Base-by-base conservation (phyloP, 2,113 vertebrate genomes). In the Bos javanicus region DNA sequence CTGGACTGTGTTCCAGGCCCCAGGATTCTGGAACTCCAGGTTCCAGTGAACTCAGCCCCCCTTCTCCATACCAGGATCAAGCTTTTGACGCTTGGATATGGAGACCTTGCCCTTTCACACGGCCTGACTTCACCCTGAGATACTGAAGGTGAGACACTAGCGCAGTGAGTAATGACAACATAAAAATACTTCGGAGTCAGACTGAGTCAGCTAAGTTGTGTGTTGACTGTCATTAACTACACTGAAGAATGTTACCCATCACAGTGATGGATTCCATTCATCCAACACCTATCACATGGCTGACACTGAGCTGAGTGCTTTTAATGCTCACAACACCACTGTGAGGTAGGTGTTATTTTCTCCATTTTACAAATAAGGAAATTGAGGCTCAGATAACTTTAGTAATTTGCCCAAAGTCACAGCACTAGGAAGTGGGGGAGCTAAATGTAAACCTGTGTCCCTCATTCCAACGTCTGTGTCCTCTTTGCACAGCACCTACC, bases 361-460 rank as follows among this genome's bases (percentile, higher is more conserved):
- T 81, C 28, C 25, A 59, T 48, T 80, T 97, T 67, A 97, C 48
- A 92, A 94, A 86, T 30, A 87, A 96, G 59, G 46, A 89, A 64
- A 64, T 19, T 46, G 62, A 95, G 17, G 59, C 59, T 94, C 67
- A 60, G 39, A 80, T 81, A 26, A 93, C n/a, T 64, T 85, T 74
- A 90, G 82, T 76, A 87, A 86, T 19, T 89, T 91, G 30, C 67
- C 64, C 17, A 36, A 50, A 26, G 25, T 60, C 56, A 54, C 33
- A 50, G 54, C 56, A 28, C 25, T 26, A 82, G 95, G 48, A 90
- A 64, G 15, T 15, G 2, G 80, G 26, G 26, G 13, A 33, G 54
- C 71, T 93, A 52, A 71, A 74, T 64, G 91, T 50, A 89, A 87
- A 87, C 12, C 26, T 12, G 1, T 48, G 21, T 39, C 90, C 36